Evolutionary conservation across 2,113 vertebrate genomes (phyloP), one percentile per base, ranked within the genome.

Genomic region (Paedocypris sp.): DNA sequence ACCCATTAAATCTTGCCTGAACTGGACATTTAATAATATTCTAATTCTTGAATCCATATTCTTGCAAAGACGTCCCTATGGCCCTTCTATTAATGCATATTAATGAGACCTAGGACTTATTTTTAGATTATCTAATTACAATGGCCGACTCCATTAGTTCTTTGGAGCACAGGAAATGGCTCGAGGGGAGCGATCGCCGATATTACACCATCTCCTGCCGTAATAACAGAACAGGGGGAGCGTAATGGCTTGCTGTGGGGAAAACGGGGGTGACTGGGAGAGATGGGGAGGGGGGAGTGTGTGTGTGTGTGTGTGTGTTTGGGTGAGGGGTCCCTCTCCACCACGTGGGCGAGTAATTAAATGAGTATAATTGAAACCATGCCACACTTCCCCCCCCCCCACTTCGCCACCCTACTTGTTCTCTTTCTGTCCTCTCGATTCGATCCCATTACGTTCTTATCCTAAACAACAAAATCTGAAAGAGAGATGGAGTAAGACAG

Each of bases 41-140:
- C 35, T 38, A 54, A 45, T 45, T 58, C 7, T 20, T n/a, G 39
- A 31, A 31, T 28, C 54, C 57, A 38, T 49, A 29, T 35, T 56
- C 20, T 4, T 12, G 43, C 38, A 29, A 10, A 65, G 45, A 70
- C 57, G 60, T 66, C 68, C 68, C 68, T 25, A 4, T 29, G 52
- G 68, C 9, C 59, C 29, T 54, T 66, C 47, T 50, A 53, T 41
- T 51, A 52, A 20, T 26, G 28, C 12, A 58, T 36, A 66, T 51
- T 70, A 62, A 61, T 66, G 57, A 70, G 43, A 26, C 42, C 20
- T 57, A 39, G 49, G 41, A 52, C 57, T 70, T 70, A 70, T 70
- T 66, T 70, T 66, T 70, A 70, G 68, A 66, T 45, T 38, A 70
- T 49, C 50, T 70, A 66, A 70, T 70, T 70, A 66, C 36, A 59